Base-by-base conservation (phyloP, 1,140 invertebrate species). In the Drosophila trapezifrons region DNA sequence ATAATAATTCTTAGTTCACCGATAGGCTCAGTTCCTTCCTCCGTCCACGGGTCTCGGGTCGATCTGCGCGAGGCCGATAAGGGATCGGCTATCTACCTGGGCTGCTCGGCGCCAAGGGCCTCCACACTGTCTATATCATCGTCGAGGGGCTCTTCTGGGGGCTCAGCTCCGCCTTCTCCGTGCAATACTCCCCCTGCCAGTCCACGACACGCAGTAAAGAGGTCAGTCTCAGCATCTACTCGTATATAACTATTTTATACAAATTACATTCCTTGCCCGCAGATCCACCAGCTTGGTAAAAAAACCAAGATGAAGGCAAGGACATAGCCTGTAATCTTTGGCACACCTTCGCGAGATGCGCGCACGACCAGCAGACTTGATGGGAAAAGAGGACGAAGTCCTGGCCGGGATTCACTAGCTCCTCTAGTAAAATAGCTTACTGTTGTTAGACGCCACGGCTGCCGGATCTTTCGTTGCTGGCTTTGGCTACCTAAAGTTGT, bases 11-110 rank as follows among this genome's bases (percentile, higher is more conserved):
- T 18, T 29, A 7, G 40, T 45, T 7, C 5, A 25, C 6, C 8
- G 10, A 18, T 32, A 92, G 93, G 93, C 62, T 94, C 94, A 25
- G 93, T 94, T 13, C 94, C 95, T 40, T 94, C 94, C 35, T 94
- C 94, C 45, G 94, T 95, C 54, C 94, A 95, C 15, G 93, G 94
- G 32, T 96, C 96, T 9, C 93, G 95, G 18, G 93, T 95, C 13
- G 95, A 96, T 91, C 78, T 96, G 83, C 94, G 93, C 90, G 94
- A 92, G 3, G 78, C 91, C 32, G 93, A 93, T 57, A 93, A 93
- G 40, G 93, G 93, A n/a, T 93, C 94, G 10, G 93, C 93, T 4
- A 92, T 94, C 43, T 92, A 92, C 56, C 64, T 92, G 56, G 91
- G 91, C 20, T 92, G 91, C 57, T 67, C 76, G 15, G 91, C 89